Evolutionary conservation across 2,113 vertebrate species (phyloP).

Genomic region (Silurus asotus): DNA sequence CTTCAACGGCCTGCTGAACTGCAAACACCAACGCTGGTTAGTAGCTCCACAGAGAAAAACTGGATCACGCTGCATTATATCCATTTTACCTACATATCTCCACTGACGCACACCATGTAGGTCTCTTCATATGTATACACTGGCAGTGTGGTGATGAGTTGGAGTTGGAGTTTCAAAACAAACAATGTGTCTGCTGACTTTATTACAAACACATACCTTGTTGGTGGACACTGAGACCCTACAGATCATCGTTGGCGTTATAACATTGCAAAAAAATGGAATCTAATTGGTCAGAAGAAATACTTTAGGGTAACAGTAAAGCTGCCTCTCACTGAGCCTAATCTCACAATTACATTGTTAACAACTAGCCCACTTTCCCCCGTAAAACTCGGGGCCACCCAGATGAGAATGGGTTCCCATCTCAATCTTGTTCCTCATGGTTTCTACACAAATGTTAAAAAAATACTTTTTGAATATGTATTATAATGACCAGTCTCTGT

Average conservation of each 20-base stretch:
- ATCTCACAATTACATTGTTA: neutral
- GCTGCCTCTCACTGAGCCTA: neutral
- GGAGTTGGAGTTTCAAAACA: neutral
- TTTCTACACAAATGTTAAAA: no score
- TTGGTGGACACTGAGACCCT: neutral
- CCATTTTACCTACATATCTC: neutral
- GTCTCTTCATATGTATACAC: neutral
- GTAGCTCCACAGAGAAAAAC: neutral
- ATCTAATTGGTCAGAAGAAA: neutral
- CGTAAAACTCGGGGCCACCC: no score
- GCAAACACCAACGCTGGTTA: slow-evolving; percentile 92
- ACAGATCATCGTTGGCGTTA: neutral
- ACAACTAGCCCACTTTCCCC: neutral
- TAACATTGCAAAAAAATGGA: neutral
- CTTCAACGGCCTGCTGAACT: slow-evolving; percentile 93
- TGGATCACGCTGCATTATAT: neutral
- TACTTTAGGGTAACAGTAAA: neutral
- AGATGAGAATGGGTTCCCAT: no score
- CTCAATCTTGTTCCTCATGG: no score
- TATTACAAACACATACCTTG: neutral
- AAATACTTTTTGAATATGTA: no score
- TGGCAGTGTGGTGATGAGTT: neutral
- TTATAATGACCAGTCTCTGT: neutral
- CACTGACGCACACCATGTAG: neutral
- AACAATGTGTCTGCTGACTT: neutral